Conservation (phyloP, 1,140 invertebrate genomes). For the Lepidurus packardi region DNA sequence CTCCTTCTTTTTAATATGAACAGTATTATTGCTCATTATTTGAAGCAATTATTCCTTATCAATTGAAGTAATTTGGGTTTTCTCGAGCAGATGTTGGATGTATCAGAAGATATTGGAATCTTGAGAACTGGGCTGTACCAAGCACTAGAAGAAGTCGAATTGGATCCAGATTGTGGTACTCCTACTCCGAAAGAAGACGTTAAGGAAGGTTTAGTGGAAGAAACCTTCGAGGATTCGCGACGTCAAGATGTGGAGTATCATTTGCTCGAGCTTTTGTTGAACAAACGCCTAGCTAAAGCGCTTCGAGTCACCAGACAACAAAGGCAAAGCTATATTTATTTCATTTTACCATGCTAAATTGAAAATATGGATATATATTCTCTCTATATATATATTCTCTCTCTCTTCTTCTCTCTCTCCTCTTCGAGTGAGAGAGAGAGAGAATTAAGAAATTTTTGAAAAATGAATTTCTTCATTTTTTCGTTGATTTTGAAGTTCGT, state of each 20-base stretch:
- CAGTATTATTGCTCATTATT: too few relatives aligned
- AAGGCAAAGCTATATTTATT: conserved; percentile 21
- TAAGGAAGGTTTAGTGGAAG: background rate
- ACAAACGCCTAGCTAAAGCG: conserved; percentile 34
- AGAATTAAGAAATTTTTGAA: too few relatives aligned
- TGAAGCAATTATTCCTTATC: conserved; percentile 2
- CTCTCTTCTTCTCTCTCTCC: too few relatives aligned
- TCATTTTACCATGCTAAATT: conserved; percentile 8
- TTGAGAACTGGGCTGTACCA: conserved; percentile 43
- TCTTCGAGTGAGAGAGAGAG: too few relatives aligned
- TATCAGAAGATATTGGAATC: conserved; percentile 44
- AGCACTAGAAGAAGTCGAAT: conserved; percentile 44
- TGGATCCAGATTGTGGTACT: conserved; percentile 23
- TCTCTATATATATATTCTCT: too few relatives aligned
- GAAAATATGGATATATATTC: too few relatives aligned
- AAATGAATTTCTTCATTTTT: background rate
- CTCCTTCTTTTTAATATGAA: too few relatives aligned
- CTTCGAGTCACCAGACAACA: conserved; percentile 27
- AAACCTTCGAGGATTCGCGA: conserved; percentile 19
- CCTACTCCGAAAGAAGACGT: background rate
- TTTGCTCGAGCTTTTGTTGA: conserved; percentile 31
- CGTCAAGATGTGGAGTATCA: conserved; percentile 33
- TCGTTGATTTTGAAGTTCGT: background rate
- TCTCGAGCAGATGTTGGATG: conserved; percentile 42
- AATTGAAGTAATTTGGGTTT: conserved; percentile 24